phyloP scores from a whole-genome alignment of 2,113 vertebrate species.

The Podocnemis expansa region DNA sequence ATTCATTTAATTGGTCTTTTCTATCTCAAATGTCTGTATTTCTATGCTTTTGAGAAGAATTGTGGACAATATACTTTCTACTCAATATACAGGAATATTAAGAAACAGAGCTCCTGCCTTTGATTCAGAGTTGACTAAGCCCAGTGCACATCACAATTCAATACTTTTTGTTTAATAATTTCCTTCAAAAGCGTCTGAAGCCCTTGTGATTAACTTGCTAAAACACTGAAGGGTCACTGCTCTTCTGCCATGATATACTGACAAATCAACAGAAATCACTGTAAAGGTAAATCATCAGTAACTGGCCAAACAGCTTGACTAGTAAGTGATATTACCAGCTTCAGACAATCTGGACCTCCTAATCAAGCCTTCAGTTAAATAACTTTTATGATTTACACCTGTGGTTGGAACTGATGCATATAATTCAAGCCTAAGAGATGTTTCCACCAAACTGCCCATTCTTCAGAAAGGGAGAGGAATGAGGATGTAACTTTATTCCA shows the following conservation, averaged over 20 bases:
- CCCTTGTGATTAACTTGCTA: background rate
- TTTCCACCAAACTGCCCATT: background rate
- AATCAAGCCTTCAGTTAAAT: background rate
- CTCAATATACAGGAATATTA: accelerated
- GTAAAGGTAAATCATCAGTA: accelerated
- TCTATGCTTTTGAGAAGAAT: background rate
- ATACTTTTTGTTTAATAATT: background rate
- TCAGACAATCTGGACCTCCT: background rate
- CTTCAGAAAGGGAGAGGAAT: background rate
- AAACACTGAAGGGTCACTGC: background rate
- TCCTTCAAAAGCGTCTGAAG: background rate
- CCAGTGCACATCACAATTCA: background rate
- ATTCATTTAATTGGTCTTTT: background rate
- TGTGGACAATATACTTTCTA: background rate
- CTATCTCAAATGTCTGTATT: background rate
- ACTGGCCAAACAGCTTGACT: background rate
- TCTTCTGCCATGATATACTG: background rate
- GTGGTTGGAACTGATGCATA: background rate
- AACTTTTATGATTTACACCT: background rate
- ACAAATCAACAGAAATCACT: background rate
- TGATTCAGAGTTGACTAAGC: background rate
- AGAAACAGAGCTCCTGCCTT: background rate
- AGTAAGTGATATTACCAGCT: background rate
- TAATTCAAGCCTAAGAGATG: background rate
- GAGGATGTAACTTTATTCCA: background rate